Conservation (phyloP, 1,140 invertebrate species). For the Bombus terrestris region DNA sequence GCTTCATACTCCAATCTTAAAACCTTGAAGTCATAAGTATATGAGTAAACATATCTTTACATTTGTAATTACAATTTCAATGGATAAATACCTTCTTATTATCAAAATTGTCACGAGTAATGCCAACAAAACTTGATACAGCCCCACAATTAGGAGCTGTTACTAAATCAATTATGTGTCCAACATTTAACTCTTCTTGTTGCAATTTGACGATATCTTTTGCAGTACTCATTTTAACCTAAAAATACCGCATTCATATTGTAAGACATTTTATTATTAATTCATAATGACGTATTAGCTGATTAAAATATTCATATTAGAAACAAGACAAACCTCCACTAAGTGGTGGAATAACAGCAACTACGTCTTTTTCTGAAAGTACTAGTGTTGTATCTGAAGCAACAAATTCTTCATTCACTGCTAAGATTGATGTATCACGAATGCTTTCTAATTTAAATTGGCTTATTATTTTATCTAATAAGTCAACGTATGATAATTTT, state of each 20-base stretch:
- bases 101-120: constrained; percentile 95
- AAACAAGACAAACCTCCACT: constrained; percentile 87
- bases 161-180: constrained; percentile 87
- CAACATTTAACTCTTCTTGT: constrained; percentile 87
- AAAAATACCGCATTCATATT: constrained; percentile 46
- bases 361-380: constrained; percentile 87
- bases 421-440: constrained; percentile 88
- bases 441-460: constrained; percentile 88
- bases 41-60: background rate
- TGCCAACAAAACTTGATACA: constrained; percentile 94
- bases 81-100: constrained; percentile 86
- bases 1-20: constrained; percentile 95
- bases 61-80: constrained; percentile 24
- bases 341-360: constrained; percentile 93
- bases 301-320: background rate
- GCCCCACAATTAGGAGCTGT: constrained; percentile 91
- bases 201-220: constrained; percentile 85
- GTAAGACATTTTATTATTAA: background rate
- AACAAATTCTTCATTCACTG: constrained; percentile 91
- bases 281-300: background rate
- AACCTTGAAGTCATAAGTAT: constrained; percentile 84
- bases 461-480: constrained; percentile 84
- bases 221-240: constrained; percentile 80
- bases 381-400: constrained; percentile 81
- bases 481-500: constrained; percentile 81